These are phyloP conservation scores for Istiophorus platypterus DNA, from an alignment of 2,113 vertebrate species.

Conservation along the genomic window DNA sequence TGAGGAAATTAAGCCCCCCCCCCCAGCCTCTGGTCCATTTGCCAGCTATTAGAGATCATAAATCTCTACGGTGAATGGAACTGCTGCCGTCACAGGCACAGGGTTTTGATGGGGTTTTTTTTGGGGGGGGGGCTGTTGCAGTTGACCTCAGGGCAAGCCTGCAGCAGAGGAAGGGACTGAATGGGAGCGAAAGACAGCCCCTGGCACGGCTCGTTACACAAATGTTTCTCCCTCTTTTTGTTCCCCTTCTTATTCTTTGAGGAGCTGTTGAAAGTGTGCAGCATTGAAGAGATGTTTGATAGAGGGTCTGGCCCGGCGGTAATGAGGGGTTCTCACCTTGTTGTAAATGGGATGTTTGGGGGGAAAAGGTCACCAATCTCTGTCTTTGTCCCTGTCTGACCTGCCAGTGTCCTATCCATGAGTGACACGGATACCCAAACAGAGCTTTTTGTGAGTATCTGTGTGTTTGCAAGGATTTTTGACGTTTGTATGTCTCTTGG, in stretches of 20 bases:
- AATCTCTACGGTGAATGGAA: conserved; percentile 81
- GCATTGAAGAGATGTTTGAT: conserved; percentile 64
- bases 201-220: conserved; percentile 69
- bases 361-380: conserved; percentile 58
- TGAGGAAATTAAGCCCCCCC: conserved; percentile 71
- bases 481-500: conserved; percentile 39
- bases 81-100: conserved; percentile 54
- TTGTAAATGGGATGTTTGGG: conserved; percentile 72
- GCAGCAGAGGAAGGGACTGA: conserved; percentile 69
- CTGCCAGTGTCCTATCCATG: conserved; percentile 59
- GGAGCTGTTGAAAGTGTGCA: conserved; percentile 50
- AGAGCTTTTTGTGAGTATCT: conserved; percentile 37
- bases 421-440: conserved; percentile 53
- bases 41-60: conserved; percentile 82
- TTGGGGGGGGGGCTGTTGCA: conserved; percentile 35
- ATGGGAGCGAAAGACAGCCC: conserved; percentile 67
- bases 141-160: conserved; percentile 73
- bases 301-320: conserved; percentile 47
- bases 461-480: conserved; percentile 36
- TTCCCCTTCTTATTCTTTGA: conserved; percentile 46
- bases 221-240: conserved; percentile 77
- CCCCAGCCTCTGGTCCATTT: conserved; percentile 68
- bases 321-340: conserved; percentile 69
- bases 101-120: conserved; percentile 69
- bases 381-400: conserved; percentile 71